These are phyloP conservation scores for Sycophila sp. DNA, from an alignment of 1,140 invertebrate genomes.

Conservation along the genomic window DNA sequence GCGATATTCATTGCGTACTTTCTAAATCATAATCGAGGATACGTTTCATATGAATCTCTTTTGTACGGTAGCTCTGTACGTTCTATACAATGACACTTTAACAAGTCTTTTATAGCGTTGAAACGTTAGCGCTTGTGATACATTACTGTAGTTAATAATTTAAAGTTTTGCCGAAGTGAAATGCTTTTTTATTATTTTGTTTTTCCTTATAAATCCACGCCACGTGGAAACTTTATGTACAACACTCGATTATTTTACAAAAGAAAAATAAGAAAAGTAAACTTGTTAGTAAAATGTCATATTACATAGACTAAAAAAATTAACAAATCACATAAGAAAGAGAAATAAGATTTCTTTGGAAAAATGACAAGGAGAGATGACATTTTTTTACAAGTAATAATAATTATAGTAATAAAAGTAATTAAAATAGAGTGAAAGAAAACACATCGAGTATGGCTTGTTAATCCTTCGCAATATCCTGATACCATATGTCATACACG, in stretches of 20 bases:
- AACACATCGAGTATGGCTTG: constrained; percentile 52
- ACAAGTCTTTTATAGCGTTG: constrained; percentile 31
- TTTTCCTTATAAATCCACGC: constrained; percentile 24
- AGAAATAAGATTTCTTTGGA: constrained; percentile 34
- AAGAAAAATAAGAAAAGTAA: constrained; percentile 24
- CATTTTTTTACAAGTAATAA: constrained; percentile 25
- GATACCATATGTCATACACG: constrained; percentile 52
- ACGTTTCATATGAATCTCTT: constrained; percentile 19
- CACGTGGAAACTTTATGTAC: constrained; percentile 22
- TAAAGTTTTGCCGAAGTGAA: constrained; percentile 12
- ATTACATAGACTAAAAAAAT: constrained; percentile 25
- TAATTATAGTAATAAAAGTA: constrained; percentile 24
- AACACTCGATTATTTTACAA: constrained; percentile 18
- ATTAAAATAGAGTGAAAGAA: constrained; percentile 40
- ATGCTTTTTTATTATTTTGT: constrained; percentile 38
- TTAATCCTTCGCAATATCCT: constrained; percentile 53
- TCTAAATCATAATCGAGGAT: constrained; percentile 15
- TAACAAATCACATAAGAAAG: constrained; percentile 27
- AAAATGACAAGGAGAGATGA: constrained; percentile 35
- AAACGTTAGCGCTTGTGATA: constrained; percentile 24
- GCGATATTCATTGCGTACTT: constrained; percentile 19
- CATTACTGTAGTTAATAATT: constrained; percentile 26
- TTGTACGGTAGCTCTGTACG: constrained; percentile 29
- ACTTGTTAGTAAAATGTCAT: constrained; percentile 19
- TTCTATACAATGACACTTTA: constrained; percentile 32